These are phyloP conservation scores for Oryzias javanicus DNA, from an alignment of 2,113 vertebrate species.

Conservation along the genomic window DNA sequence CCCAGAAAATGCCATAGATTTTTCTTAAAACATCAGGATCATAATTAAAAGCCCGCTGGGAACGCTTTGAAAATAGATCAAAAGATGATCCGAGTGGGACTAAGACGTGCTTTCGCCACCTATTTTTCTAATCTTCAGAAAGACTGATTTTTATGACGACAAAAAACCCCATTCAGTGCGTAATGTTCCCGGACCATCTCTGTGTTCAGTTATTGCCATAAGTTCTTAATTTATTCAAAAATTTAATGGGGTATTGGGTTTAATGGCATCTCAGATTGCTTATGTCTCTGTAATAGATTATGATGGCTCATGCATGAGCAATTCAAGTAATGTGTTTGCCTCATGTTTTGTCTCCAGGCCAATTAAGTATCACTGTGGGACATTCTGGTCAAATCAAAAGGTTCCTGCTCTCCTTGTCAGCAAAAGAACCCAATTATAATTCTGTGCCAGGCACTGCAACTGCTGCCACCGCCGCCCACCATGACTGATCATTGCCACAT, in stretches of 20 bases:
- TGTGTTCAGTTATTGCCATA: conserved; percentile 34
- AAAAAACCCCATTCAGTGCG: no score
- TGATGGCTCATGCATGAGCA: conserved; percentile 35
- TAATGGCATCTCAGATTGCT: conserved; percentile 50
- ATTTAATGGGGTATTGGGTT: conserved; percentile 56
- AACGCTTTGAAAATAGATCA: no score
- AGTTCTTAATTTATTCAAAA: conserved; percentile 48
- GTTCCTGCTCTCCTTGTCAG: conserved; percentile 32
- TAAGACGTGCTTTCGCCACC: no score
- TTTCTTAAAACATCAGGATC: no score
- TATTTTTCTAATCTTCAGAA: no score
- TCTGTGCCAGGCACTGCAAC: conserved; percentile 1
- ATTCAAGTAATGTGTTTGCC: conserved; percentile 43
- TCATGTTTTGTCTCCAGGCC: conserved; percentile 37
- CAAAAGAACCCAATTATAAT: conserved; percentile 52
- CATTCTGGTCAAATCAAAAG: conserved; percentile 52
- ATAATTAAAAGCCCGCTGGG: no score
- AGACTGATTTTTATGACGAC: no score
- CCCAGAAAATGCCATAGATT: no score
- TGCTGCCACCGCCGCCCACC: conserved; percentile 23
- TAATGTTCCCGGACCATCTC: no score
- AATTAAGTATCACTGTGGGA: conserved; percentile 45
- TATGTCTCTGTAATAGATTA: conserved; percentile 42
- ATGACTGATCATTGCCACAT: conserved; percentile 28
- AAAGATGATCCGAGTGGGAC: no score